Evolutionary conservation across 1,140 invertebrate species (phyloP), one percentile per base, ranked within the genome.

Genomic region (Drosophila albomicans): DNA sequence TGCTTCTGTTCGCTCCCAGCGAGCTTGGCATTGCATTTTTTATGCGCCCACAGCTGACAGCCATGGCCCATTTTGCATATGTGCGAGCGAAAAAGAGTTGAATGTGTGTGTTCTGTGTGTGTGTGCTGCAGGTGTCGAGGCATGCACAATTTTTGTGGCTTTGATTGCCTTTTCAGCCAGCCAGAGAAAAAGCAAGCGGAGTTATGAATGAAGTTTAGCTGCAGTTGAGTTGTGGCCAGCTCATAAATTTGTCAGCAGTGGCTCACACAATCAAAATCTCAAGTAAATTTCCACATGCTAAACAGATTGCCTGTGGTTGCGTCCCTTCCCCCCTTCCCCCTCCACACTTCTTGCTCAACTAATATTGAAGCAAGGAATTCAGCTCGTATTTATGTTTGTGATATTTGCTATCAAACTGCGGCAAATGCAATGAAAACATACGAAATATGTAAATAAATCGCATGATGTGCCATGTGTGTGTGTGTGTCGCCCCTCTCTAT

Each of bases 191-290:
- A 41, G 32, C 5, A 35, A 57, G 54, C 3, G 70, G 49, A 85
- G 82, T 88, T 86, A 82, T 86, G 78, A 86, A 86, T 86, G 80
- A 69, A 88, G 84, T 84, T 87, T 88, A 88, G 80, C 69, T 80
- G 84, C 84, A 84, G 80, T 81, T 89, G 82, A 80, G 74, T 59
- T 88, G 82, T 74, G 78, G 78, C 48, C 75, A 84, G 67, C 80
- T 89, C 84, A 89, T 89, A 89, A 88, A 88, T 89, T 81, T 79
- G 78, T 78, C 85, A 78, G 70, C 45, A 78, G 65, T 71, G 63
- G 68, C 38, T 48, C 20, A 15, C 8, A 54, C 69, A 69, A 74
- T 82, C 82, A 86, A 75, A 79, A 64, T 64, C 71, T 70, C 63
- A 67, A 88, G 84, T 80, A 82, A 88, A 78, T 82, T 84, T 61